Percentiles rank a stretch among this genome's conserved stretches.
Conservation (phyloP, 2,888 invertebrate species). For the Eudemis profundana region DNA sequence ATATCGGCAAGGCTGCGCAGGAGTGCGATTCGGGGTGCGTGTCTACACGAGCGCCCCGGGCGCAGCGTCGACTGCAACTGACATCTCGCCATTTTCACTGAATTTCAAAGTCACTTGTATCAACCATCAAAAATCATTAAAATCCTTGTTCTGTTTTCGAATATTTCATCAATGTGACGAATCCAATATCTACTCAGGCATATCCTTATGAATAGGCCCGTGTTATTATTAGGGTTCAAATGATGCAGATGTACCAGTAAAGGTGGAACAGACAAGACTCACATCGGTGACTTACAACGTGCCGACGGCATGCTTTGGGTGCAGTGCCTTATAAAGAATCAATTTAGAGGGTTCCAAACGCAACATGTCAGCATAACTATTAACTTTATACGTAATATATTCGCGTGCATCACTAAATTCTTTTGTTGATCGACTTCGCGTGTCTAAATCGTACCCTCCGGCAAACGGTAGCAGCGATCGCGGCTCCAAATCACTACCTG, state of each 20-base stretch:
- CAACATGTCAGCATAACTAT: slow-evolving; percentile 7
- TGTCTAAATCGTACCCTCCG: slow-evolving; percentile 64
- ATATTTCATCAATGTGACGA: too few species aligned
- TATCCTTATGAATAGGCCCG: too few species aligned
- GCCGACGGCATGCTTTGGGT: too few species aligned
- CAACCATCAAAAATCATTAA: neutral
- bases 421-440: slow-evolving; percentile 54
- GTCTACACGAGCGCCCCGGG: slow-evolving; percentile 68
- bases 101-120: slow-evolving; percentile 22
- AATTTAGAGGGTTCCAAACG: too few species aligned
- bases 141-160: too few species aligned
- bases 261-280: too few species aligned
- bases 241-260: too few species aligned
- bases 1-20: slow-evolving; percentile 58
- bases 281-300: too few species aligned
- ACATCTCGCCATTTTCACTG: slow-evolving; percentile 26
- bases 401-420: slow-evolving; percentile 42
- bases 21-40: slow-evolving; percentile 63
- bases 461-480: slow-evolving; percentile 69
- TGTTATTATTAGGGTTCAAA: too few species aligned
- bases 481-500: slow-evolving; percentile 69
- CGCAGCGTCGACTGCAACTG: slow-evolving; percentile 25
- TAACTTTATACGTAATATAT: slow-evolving; percentile 17
- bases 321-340: too few species aligned
- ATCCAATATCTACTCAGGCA: too few species aligned